Conservation (phyloP, 1,140 invertebrate species). For the Drosophila melanica region DNA sequence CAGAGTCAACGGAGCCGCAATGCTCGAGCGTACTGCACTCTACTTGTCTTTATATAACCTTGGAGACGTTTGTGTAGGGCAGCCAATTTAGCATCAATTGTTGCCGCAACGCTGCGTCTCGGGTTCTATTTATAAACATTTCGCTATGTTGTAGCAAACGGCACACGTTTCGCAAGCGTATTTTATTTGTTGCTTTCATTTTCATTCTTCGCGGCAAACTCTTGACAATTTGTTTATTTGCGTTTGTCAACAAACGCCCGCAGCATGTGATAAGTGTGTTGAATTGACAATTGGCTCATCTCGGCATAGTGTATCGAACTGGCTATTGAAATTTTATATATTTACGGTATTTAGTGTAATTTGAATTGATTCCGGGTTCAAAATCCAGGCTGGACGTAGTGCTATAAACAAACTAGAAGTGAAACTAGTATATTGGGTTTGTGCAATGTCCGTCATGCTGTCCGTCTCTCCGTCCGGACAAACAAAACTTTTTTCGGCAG, state of each 20-base stretch:
- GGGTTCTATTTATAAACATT: conserved; percentile 67
- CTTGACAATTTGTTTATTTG: conserved; percentile 68
- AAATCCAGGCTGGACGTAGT: too few species aligned
- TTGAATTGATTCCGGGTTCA: too few species aligned
- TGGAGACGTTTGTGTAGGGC: conserved; percentile 50
- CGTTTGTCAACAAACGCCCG: conserved; percentile 40
- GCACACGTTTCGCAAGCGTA: conserved; percentile 25
- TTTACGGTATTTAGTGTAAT: background rate
- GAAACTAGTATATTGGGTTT: too few species aligned
- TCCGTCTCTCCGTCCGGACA: too few species aligned
- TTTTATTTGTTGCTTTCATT: conserved; percentile 14
- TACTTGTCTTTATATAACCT: conserved; percentile 66
- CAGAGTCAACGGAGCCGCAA: background rate
- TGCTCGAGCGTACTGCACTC: conserved; percentile 6
- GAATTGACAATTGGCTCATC: conserved; percentile 21
- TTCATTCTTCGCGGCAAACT: conserved; percentile 48
- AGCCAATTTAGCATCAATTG: conserved; percentile 71
- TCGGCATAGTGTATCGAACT: background rate
- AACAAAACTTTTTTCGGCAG: too few species aligned
- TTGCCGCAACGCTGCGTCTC: conserved; percentile 27
- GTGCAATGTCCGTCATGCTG: too few species aligned
- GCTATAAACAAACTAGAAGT: too few species aligned
- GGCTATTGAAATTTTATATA: conserved; percentile 4
- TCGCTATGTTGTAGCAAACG: conserved; percentile 31
- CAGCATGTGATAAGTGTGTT: conserved; percentile 17